Evolutionary conservation across 2,113 vertebrate species (phyloP).

Genomic region (Xenopus tropicalis): DNA sequence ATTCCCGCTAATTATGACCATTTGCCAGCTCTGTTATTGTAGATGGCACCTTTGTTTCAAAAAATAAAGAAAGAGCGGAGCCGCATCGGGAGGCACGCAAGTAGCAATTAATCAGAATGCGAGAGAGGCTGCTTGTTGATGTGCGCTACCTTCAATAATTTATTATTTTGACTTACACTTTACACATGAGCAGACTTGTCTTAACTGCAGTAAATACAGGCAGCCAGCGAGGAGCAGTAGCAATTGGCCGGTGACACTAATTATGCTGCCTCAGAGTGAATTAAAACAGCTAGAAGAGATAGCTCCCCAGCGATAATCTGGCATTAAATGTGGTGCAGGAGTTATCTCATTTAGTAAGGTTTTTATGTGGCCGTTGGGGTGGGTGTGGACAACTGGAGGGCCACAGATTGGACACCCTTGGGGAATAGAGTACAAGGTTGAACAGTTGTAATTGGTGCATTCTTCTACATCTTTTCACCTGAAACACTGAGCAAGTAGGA

Average conservation of each 20-base stretch:
- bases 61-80: neutral
- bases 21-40: constrained; percentile 18
- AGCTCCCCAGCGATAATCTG: constrained; percentile 62
- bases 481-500: no score
- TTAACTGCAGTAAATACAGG: constrained; percentile 76
- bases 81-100: constrained; percentile 2
- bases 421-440: no score
- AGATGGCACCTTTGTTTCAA: constrained; percentile 1
- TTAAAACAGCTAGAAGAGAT: constrained; percentile 70
- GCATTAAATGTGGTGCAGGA: constrained; percentile 59
- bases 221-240: constrained; percentile 63
- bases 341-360: constrained; percentile 63
- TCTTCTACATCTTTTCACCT: no score
- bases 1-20: constrained; percentile 18
- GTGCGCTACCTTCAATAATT: constrained; percentile 66
- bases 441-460: no score
- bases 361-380: constrained; percentile 56
- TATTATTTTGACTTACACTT: constrained; percentile 68
- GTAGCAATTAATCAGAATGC: constrained; percentile 58
- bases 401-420: no score
- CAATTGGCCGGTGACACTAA: constrained; percentile 66
- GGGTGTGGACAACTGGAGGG: no score
- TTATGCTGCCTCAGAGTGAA: constrained; percentile 65
- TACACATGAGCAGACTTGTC: constrained; percentile 62
- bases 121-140: constrained; percentile 53